Percentiles rank a stretch among this genome's conserved stretches.
These are phyloP conservation scores for Lasioglossum marginatum DNA, from an alignment of 2,888 invertebrate genomes.

Conservation along the genomic window DNA sequence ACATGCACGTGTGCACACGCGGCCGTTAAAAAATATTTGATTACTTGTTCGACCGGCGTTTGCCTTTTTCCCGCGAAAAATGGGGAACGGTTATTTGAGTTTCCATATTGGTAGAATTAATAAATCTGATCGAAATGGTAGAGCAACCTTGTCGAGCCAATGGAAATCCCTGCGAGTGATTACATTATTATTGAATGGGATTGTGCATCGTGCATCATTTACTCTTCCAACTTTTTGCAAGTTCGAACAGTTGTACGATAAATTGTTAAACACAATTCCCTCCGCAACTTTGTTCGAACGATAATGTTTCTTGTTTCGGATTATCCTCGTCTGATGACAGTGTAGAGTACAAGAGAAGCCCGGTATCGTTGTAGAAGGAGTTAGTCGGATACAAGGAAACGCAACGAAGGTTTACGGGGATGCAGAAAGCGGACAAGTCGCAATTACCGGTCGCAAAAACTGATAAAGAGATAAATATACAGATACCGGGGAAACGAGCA, in stretches of 20 bases:
- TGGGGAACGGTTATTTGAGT: background rate
- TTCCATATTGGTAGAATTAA: background rate
- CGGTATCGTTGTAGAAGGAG: background rate
- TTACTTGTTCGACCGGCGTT: background rate
- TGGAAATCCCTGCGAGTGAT: background rate
- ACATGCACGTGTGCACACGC: background rate
- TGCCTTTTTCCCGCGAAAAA: background rate
- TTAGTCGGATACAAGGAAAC: background rate
- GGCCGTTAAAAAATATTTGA: background rate
- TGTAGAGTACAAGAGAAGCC: background rate
- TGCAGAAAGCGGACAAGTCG: slow-evolving; percentile 25
- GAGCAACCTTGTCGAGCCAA: background rate
- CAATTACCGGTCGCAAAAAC: slow-evolving; percentile 30
- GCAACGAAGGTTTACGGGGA: slow-evolving; percentile 10
- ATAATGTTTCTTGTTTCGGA: background rate
- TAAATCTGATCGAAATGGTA: background rate
- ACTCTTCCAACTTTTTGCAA: background rate
- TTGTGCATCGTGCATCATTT: background rate
- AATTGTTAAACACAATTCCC: background rate
- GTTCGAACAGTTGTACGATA: background rate
- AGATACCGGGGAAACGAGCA: slow-evolving; percentile 25
- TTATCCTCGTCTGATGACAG: background rate
- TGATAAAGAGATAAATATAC: slow-evolving; percentile 41
- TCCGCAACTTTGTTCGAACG: background rate
- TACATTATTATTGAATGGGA: background rate